Base-by-base conservation (phyloP, 2,797 vertebrate species). In the Sternotherus odoratus region DNA sequence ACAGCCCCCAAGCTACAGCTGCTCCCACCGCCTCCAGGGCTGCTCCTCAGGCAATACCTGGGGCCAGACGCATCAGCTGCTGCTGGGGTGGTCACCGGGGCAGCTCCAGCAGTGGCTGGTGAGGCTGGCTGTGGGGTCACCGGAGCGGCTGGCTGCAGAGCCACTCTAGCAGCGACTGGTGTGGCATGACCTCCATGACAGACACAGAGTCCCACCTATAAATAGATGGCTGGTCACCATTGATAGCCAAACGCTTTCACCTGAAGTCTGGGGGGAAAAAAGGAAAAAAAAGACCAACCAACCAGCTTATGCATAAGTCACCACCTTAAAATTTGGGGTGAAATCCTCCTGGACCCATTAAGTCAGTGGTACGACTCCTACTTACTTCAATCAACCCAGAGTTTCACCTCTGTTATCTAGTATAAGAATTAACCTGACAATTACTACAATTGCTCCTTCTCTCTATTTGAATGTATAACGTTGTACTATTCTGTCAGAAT, bases 151-250 rank as follows among this genome's bases (percentile, higher is more conserved):
- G 28, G 28, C 56, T 57, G 56, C 12, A 13, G 23, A 30, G 28
- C 6, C 6, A 6, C 56, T 57, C 56, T 12, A 57, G 28, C 56
- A 57, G 56, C 12, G 6, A 57, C 12, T 13, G 6, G 28, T 30
- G 56, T 30, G 28, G 28, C 28, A 33, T 33, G 30, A 28, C 16
- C 28, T 57, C 28, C 28, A 30, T 16, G 57, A 60, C 12, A 33
- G 30, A 60, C 57, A 60, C 28, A 6, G 57, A 54, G 30, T 13
- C 36, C 63, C 74, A 60, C 12, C 36, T 86, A 17, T 74, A 66
- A 87, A 86, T 12, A 88, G 84, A 50, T 72, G 12, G 17, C n/a
- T 79, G 79, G 17, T 83, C 66, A 85, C 77, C 77, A 48, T 13
- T 54, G n/a, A 69, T 9, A 86, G 53, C 4, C 72, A 91, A 51